Conservation (phyloP, 2,888 invertebrate genomes). For the Monopis laevigella region DNA sequence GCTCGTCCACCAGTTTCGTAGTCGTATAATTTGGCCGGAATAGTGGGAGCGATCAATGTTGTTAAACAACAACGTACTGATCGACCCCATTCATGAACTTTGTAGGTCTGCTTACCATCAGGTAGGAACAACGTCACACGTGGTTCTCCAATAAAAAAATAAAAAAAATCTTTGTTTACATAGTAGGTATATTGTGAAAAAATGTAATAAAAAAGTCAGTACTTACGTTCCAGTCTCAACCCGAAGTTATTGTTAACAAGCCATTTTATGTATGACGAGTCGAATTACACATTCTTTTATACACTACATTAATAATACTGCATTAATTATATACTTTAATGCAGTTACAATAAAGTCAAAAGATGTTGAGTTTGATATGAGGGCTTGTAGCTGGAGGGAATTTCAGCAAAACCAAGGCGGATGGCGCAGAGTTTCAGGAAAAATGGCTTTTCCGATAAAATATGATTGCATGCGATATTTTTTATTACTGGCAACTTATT, state of each 20-base stretch:
- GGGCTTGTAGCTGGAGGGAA: slow-evolving; percentile 33
- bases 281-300: slow-evolving; percentile 1
- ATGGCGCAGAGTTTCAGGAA: slow-evolving; percentile 32
- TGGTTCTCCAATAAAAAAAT: no score
- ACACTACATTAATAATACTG: background rate
- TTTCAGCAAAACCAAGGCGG: slow-evolving; percentile 31
- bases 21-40: no score
- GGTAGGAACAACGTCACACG: no score
- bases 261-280: slow-evolving; percentile 29
- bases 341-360: background rate
- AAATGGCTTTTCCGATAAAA: slow-evolving; percentile 49
- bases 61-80: no score
- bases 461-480: slow-evolving; percentile 54
- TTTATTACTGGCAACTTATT: slow-evolving; percentile 34
- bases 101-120: no score
- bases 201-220: no score
- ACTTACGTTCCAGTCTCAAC: slow-evolving; percentile 15
- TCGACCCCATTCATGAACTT: no score
- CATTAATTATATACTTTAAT: background rate
- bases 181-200: no score
- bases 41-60: no score
- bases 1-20: no score
- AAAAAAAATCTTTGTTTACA: no score
- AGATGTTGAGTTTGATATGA: background rate
- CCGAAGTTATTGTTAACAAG: slow-evolving; percentile 40